Conservation (phyloP, 1,140 invertebrate genomes). For the Adelges cooleyi region DNA sequence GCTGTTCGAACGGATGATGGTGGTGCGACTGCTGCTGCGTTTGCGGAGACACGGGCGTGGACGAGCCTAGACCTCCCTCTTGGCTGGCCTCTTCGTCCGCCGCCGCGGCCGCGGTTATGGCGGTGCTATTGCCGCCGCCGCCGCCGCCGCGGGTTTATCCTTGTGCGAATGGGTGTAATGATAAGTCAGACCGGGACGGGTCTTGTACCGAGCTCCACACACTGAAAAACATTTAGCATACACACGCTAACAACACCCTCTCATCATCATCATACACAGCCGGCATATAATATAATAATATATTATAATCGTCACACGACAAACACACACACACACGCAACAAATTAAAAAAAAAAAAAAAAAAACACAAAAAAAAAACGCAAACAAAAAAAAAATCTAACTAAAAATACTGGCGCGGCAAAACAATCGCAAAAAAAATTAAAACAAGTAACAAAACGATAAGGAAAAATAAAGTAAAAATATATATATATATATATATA, state of each 20-base stretch:
- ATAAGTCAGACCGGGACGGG: slow-evolving; percentile 88
- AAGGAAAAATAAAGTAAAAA: slow-evolving; percentile 6
- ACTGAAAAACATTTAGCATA: slow-evolving; percentile 48
- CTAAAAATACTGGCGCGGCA: not conserved
- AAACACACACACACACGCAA: slow-evolving; percentile 23
- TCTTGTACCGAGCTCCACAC: slow-evolving; percentile 95
- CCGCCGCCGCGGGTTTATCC: slow-evolving; percentile 44
- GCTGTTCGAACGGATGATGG: slow-evolving; percentile 10
- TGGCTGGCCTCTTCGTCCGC: slow-evolving; percentile 33
- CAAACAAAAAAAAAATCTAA: slow-evolving; percentile 17
- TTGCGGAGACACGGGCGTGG: slow-evolving; percentile 37
- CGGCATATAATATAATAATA: too few relatives aligned
- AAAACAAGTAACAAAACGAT: slow-evolving; percentile 20
- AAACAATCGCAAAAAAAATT: not conserved
- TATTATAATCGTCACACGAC: slow-evolving; percentile 16
- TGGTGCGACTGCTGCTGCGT: slow-evolving; percentile 10
- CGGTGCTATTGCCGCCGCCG: slow-evolving; percentile 12
- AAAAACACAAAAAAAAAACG: slow-evolving; percentile 20
- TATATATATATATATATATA: not conserved
- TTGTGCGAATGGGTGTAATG: slow-evolving; percentile 94
- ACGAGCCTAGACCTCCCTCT: slow-evolving; percentile 29
- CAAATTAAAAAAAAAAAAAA: too few relatives aligned
- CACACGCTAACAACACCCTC: slow-evolving; percentile 24
- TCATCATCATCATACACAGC: too few relatives aligned
- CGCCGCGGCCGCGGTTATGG: slow-evolving; percentile 4